phyloP scores from a whole-genome alignment of 1,140 invertebrate genomes.

The Eciton burchellii region DNA sequence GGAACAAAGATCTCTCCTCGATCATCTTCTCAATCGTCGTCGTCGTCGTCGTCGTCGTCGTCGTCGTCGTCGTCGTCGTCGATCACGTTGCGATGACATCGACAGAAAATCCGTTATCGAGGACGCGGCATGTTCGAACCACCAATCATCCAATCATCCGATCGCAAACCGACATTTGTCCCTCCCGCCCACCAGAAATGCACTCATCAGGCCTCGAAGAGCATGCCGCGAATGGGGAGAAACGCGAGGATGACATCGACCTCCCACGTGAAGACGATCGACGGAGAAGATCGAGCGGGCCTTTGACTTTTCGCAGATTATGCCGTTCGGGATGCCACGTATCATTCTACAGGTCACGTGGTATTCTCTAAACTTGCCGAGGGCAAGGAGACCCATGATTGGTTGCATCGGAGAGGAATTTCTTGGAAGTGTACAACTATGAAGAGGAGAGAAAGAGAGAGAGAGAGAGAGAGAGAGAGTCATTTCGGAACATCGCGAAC shows the following conservation, averaged over 20 bases:
- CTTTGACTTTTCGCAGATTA: slow-evolving; percentile 48
- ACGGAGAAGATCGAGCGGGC: slow-evolving; percentile 47
- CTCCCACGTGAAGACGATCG: slow-evolving; percentile 44
- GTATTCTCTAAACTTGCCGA: slow-evolving; percentile 36
- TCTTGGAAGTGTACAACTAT: slow-evolving; percentile 41
- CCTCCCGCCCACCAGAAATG: neutral
- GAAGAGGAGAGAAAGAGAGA: no score
- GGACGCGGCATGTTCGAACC: neutral
- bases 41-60: neutral
- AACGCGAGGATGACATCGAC: neutral
- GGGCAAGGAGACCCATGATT: neutral
- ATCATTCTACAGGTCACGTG: slow-evolving; percentile 30
- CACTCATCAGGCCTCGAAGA: neutral
- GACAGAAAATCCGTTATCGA: slow-evolving; percentile 37
- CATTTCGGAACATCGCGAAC: slow-evolving; percentile 23
- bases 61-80: slow-evolving; percentile 33
- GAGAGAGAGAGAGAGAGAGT: no score
- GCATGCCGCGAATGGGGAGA: neutral
- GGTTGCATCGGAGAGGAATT: slow-evolving; percentile 2
- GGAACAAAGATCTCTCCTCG: neutral
- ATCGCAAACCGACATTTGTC: neutral
- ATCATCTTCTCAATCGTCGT: neutral
- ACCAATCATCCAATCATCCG: neutral
- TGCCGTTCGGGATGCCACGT: slow-evolving; percentile 60
- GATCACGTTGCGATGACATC: no score